These are phyloP conservation scores for Napeogenes inachia DNA, from an alignment of 2,888 invertebrate species.

Conservation along the genomic window DNA sequence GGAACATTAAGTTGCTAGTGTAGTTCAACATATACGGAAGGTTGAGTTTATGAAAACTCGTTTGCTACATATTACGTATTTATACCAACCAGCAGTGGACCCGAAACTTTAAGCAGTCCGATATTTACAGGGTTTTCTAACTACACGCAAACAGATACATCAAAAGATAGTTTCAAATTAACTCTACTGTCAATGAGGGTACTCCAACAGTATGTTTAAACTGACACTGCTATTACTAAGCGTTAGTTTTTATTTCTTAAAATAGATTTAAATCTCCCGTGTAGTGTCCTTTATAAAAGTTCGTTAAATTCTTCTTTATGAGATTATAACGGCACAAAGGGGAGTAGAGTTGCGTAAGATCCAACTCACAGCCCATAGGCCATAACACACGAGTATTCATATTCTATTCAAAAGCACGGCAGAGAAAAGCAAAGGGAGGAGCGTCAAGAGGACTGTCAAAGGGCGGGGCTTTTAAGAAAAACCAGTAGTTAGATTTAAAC, in stretches of 20 bases:
- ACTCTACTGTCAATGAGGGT: slow-evolving; percentile 52
- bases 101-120: slow-evolving; percentile 54
- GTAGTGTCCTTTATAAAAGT: slow-evolving; percentile 3
- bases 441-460: slow-evolving; percentile 60
- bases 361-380: slow-evolving; percentile 45
- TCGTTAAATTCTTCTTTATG: slow-evolving; percentile 10
- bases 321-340: slow-evolving; percentile 26
- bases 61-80: slow-evolving; percentile 43
- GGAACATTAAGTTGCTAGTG: background rate
- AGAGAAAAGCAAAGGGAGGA: slow-evolving; percentile 68
- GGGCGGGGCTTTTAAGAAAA: slow-evolving; percentile 64
- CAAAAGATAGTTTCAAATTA: slow-evolving; percentile 72
- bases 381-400: slow-evolving; percentile 40
- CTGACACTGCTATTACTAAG: slow-evolving; percentile 52
- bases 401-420: slow-evolving; percentile 64
- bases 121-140: slow-evolving; percentile 63
- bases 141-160: slow-evolving; percentile 71
- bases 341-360: slow-evolving; percentile 52
- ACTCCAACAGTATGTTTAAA: slow-evolving; percentile 58
- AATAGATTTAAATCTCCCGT: background rate
- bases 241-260: slow-evolving; percentile 43
- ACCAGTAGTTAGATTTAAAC: slow-evolving; percentile 63
- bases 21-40: slow-evolving; percentile 18
- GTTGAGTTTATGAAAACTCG: slow-evolving; percentile 32
- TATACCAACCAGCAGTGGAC: slow-evolving; percentile 36